These are phyloP conservation scores for Achroia grisella DNA, from an alignment of 1,140 invertebrate species.

Conservation along the genomic window DNA sequence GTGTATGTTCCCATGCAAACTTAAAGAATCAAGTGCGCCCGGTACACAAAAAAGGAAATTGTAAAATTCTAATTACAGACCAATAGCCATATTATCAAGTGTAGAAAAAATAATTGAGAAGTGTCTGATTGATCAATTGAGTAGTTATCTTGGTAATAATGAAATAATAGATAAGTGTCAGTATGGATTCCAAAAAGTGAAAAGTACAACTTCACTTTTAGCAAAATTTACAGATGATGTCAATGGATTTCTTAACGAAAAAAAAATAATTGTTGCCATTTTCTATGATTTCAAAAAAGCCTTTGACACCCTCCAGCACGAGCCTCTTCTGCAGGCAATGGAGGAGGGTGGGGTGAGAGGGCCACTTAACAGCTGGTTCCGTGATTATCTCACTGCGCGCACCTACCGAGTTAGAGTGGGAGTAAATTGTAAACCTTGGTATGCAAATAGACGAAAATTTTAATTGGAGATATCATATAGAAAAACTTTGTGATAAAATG, in stretches of 20 bases:
- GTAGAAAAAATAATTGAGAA: too few species aligned
- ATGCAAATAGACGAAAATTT: too few species aligned
- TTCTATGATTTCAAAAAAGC: conserved; percentile 11
- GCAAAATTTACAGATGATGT: conserved; percentile 7
- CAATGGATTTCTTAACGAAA: conserved; percentile 8
- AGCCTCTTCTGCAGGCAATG: not conserved
- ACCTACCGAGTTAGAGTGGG: conserved; percentile 9
- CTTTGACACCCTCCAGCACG: conserved; percentile 10
- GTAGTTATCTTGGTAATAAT: not conserved
- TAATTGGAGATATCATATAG: too few species aligned
- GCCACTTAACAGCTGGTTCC: not conserved
- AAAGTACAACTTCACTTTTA: not conserved
- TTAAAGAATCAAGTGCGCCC: too few species aligned
- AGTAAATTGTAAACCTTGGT: too few species aligned
- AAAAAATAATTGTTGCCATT: conserved; percentile 3
- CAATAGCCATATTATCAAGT: too few species aligned
- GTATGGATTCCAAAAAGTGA: not conserved
- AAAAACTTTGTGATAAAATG: too few species aligned
- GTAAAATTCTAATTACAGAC: too few species aligned
- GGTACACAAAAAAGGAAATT: too few species aligned
- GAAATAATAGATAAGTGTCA: not conserved
- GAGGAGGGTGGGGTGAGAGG: not conserved
- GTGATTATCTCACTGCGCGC: conserved; percentile 3
- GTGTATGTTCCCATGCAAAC: too few species aligned
- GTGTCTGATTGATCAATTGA: too few species aligned